Percentiles rank a stretch among this genome's conserved stretches.
These are phyloP conservation scores for Axea sp. DNA, from an alignment of 2,888 invertebrate genomes.

Conservation along the genomic window DNA sequence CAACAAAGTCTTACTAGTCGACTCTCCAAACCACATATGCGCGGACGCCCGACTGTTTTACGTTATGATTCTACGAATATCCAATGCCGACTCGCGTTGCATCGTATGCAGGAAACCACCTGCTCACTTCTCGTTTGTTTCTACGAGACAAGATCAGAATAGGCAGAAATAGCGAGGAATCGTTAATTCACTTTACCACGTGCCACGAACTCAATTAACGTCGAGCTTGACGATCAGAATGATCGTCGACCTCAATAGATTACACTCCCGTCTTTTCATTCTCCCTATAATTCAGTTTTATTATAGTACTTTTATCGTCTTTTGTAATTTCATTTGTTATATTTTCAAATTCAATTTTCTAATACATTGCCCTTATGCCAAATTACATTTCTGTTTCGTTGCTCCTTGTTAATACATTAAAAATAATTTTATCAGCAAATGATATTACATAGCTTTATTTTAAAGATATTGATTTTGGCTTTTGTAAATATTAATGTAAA, in stretches of 20 bases:
- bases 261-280: slow-evolving; percentile 32
- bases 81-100: slow-evolving; percentile 31
- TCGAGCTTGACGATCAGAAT: slow-evolving; percentile 72
- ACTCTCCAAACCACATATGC: slow-evolving; percentile 57
- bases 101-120: slow-evolving; percentile 56
- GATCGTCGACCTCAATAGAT: slow-evolving; percentile 63
- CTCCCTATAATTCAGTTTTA: slow-evolving; percentile 54
- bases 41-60: slow-evolving; percentile 63
- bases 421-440: neutral
- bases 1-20: slow-evolving; percentile 63
- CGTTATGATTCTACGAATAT: slow-evolving; percentile 43
- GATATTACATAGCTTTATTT: neutral
- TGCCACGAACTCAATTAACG: slow-evolving; percentile 76
- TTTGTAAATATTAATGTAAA: too few relatives aligned
- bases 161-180: slow-evolving; percentile 65
- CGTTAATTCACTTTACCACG: slow-evolving; percentile 75
- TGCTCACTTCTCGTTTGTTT: slow-evolving; percentile 61
- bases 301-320: slow-evolving; percentile 58
- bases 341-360: slow-evolving; percentile 54
- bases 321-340: slow-evolving; percentile 59
- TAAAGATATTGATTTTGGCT: too few relatives aligned
- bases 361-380: slow-evolving; percentile 6
- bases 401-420: neutral
- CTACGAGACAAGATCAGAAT: slow-evolving; percentile 58
- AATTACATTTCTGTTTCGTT: slow-evolving; percentile 30